Conservation (phyloP, 2,888 invertebrate genomes). For the Epinotia bilunana region DNA sequence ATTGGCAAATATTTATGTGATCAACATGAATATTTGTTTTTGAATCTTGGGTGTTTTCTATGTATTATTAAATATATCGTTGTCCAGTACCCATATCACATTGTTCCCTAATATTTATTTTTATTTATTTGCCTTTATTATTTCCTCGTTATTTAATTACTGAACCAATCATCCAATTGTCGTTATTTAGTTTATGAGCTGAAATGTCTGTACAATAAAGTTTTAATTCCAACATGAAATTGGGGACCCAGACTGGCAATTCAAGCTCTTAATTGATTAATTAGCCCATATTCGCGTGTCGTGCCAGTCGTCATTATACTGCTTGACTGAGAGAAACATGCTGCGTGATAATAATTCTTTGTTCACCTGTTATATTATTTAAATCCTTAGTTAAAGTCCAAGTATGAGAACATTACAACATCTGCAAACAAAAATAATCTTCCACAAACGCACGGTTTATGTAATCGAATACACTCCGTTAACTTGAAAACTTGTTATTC, state of each 20-base stretch:
- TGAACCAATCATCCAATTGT: neutral
- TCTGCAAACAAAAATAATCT: constrained; percentile 23
- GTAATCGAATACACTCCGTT: constrained; percentile 38
- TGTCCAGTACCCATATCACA: too few species aligned
- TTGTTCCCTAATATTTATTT: too few species aligned
- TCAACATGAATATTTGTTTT: too few species aligned
- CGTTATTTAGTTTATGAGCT: neutral
- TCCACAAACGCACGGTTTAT: constrained; percentile 17
- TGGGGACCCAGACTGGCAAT: constrained; percentile 40
- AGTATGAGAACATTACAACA: constrained; percentile 1
- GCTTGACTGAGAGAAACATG: constrained; percentile 16
- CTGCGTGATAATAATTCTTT: too few species aligned
- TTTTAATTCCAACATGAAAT: constrained; percentile 27
- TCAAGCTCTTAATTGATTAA: constrained; percentile 46
- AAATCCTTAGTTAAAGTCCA: neutral
- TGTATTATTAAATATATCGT: too few species aligned
- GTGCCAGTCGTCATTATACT: constrained; percentile 52
- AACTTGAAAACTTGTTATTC: constrained; percentile 38
- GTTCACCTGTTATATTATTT: neutral
- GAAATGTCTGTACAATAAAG: neutral
- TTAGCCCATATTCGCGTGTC: constrained; percentile 52
- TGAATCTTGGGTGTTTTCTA: too few species aligned
- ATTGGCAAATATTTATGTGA: too few species aligned
- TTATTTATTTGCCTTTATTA: neutral
- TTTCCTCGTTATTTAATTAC: neutral